Evolutionary conservation across 2,113 vertebrate species (phyloP).

Genomic region (Macaca fascicularis): DNA sequence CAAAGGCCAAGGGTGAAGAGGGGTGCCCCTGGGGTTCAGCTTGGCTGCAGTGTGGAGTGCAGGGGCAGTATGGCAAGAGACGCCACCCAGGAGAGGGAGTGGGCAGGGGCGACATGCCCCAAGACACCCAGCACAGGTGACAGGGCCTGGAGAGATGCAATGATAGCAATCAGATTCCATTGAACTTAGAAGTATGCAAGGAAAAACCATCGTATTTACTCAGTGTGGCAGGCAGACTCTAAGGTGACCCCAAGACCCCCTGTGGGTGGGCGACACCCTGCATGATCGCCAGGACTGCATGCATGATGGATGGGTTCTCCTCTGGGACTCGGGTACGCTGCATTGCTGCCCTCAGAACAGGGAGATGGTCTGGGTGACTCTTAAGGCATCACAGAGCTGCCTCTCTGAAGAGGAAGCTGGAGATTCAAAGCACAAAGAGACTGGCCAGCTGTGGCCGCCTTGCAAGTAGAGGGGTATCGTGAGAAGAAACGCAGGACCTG

Average conservation of each 20-base stretch:
- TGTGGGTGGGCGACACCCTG: background rate
- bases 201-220: background rate
- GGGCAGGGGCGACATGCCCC: background rate
- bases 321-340: background rate
- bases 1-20: background rate
- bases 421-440: background rate
- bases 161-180: constrained; percentile 61
- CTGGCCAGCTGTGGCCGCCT: fast-evolving
- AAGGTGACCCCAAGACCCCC: background rate
- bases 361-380: background rate
- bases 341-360: background rate
- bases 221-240: background rate
- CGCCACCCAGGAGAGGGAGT: background rate
- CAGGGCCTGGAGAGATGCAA: constrained; percentile 61
- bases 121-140: background rate
- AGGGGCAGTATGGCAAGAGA: background rate
- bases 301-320: background rate
- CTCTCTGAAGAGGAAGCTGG: background rate
- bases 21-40: background rate
- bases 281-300: background rate
- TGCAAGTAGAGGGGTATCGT: too few relatives aligned
- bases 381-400: background rate
- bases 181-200: background rate
- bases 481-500: background rate
- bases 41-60: background rate